Evolutionary conservation across 2,888 invertebrate genomes (phyloP), one percentile per base, ranked within the genome.

Genomic region (Hylaea fasciaria): DNA sequence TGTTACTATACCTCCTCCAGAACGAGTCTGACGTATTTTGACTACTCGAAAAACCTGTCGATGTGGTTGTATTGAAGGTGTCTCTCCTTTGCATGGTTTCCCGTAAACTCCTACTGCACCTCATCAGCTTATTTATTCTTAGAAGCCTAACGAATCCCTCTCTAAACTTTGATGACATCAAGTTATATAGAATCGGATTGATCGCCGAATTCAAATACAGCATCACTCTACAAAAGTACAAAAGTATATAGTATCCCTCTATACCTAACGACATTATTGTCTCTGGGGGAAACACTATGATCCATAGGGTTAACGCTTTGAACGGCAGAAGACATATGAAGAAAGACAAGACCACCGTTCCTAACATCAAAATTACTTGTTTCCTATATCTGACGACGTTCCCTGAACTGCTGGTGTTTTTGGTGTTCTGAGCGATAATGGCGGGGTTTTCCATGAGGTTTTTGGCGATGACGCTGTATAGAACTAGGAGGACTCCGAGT

Each of bases 151-250:
- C 93, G 72, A 97, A 97, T 4, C 96, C 97, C 51, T 95, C 95
- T 9, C 98, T 94, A 88, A 98, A 98, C 82, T 97, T 98, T 0
- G 97, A 96, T 60, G 97, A 97, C 95, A 98, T 97, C 56, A 98
- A 93, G 83, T 97, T 98, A 87, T 98, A 98, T 52, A 98, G 90
- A 75, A 98, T 96, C 11, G 98, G 98, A 92, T 98, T 98, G 56
- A 97, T 95, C 11, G 97, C 97, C 48, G 97, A 97, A 86, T 98
- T 98, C 54, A 97, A 93, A 87, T 97, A 97, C 69, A 97, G 91
- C 96, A 98, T 96, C 55, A 97, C 95, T 70, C 98, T 94, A 80
- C 96, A 96, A 87, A 97, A 96, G 86, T 96, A 97, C 65, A 98
- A 91, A 63, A 97, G 91, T 82, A 95, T 96, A 87, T 96, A 97